Conservation (phyloP, 2,888 invertebrate genomes). For the Sesamia inferens region DNA sequence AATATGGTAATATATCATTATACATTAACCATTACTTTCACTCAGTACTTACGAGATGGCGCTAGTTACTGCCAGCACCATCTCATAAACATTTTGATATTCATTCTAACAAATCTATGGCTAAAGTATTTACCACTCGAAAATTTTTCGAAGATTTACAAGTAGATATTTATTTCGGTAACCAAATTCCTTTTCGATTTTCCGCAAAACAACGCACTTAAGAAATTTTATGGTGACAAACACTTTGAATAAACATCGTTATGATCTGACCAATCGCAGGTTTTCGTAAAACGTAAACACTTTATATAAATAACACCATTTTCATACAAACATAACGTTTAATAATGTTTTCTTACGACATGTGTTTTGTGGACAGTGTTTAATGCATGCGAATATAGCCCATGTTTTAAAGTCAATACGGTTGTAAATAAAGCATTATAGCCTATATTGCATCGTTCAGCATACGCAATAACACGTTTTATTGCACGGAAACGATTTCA, state of each 20-base stretch:
- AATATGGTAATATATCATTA: not conserved
- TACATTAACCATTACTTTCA: not conserved
- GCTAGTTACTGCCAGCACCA: not conserved
- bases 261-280: constrained; percentile 78
- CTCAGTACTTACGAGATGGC: not conserved
- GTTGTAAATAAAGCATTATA: constrained; percentile 34
- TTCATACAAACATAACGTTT: constrained; percentile 36
- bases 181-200: constrained; percentile 27
- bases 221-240: constrained; percentile 58
- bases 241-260: constrained; percentile 45
- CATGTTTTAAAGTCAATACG: constrained; percentile 35
- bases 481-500: constrained; percentile 49
- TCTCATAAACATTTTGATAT: not conserved
- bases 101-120: not conserved
- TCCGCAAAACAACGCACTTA: constrained; percentile 52
- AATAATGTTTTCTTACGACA: constrained; percentile 55
- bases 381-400: constrained; percentile 40
- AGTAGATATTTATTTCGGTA: constrained; percentile 14
- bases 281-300: constrained; percentile 60
- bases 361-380: constrained; percentile 59
- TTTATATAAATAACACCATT: constrained; percentile 56
- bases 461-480: constrained; percentile 50
- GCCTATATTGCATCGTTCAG: constrained; percentile 43
- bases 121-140: constrained; percentile 7
- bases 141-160: constrained; percentile 16